Evolutionary conservation across 2,888 invertebrate genomes (phyloP).

Genomic region (Dasysyrphus tricinctus): DNA sequence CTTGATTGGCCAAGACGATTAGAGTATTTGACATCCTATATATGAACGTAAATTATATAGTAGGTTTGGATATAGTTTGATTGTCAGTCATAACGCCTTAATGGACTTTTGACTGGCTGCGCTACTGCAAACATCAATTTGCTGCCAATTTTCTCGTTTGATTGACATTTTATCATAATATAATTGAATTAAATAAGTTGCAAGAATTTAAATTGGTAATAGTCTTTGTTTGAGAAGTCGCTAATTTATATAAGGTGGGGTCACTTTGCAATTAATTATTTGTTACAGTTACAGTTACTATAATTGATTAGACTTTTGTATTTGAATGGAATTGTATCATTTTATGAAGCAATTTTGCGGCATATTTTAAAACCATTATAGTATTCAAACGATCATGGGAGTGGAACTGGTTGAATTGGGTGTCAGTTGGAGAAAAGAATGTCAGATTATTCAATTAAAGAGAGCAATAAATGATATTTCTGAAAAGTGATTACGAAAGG

Average conservation of each 20-base stretch:
- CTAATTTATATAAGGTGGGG: constrained; percentile 5
- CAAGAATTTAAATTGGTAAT: constrained; percentile 29
- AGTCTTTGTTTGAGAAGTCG: neutral
- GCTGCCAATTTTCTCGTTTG: constrained; percentile 46
- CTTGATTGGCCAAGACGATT: constrained; percentile 70
- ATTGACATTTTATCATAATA: constrained; percentile 54
- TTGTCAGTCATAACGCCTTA: constrained; percentile 52
- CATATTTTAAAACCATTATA: neutral
- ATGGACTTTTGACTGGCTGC: constrained; percentile 60
- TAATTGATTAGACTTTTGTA: neutral
- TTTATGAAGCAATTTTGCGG: neutral
- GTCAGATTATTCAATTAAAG: too few species aligned
- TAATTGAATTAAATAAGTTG: constrained; percentile 68
- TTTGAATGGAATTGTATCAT: neutral
- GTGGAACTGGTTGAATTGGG: too few species aligned
- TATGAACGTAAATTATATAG: too few species aligned
- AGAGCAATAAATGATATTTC: too few species aligned
- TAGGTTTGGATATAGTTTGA: neutral
- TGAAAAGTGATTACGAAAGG: too few species aligned
- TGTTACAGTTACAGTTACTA: constrained; percentile 9
- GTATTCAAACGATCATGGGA: too few species aligned
- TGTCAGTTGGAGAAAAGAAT: too few species aligned
- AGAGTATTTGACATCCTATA: constrained; percentile 55
- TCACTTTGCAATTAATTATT: constrained; percentile 30
- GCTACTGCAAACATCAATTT: constrained; percentile 67